Percentiles rank a stretch among this genome's conserved stretches.
These are phyloP conservation scores for Apeira syringaria DNA, from an alignment of 2,888 invertebrate species.

Conservation along the genomic window DNA sequence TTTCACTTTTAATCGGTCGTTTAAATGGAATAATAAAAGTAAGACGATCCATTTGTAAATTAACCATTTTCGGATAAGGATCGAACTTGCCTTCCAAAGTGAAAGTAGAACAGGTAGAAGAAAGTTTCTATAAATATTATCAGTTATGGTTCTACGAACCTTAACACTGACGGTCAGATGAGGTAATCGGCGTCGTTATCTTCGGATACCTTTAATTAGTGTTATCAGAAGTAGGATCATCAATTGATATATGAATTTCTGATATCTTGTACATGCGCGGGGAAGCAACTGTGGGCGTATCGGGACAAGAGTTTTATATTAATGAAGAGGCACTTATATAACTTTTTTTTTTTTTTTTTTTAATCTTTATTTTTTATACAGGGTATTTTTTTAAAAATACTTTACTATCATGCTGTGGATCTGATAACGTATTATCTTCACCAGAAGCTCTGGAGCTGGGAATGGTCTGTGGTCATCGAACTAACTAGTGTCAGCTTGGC, in stretches of 20 bases:
- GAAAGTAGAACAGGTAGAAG: slow-evolving; percentile 30
- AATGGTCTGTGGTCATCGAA: too few relatives aligned
- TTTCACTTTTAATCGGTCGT: slow-evolving; percentile 15
- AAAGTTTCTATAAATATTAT: slow-evolving; percentile 21
- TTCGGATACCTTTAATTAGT: slow-evolving; percentile 9
- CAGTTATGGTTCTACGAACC: slow-evolving; percentile 21
- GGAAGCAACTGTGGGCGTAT: not conserved
- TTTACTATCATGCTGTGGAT: too few relatives aligned
- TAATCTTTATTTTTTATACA: too few relatives aligned
- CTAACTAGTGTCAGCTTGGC: too few relatives aligned
- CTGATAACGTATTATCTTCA: too few relatives aligned
- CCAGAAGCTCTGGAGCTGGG: too few relatives aligned
- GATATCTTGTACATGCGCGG: not conserved
- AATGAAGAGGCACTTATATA: too few relatives aligned
- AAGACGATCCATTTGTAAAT: slow-evolving; percentile 2
- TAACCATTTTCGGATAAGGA: slow-evolving; percentile 26
- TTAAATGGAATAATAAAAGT: slow-evolving; percentile 9
- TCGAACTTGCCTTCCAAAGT: slow-evolving; percentile 23
- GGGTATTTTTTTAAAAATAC: too few relatives aligned
- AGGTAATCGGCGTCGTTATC: slow-evolving; percentile 11
- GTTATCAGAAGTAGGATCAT: slow-evolving; percentile 12
- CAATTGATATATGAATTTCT: slow-evolving; percentile 1
- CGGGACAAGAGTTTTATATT: not conserved
- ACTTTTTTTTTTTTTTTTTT: too few relatives aligned
- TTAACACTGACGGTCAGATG: not conserved